A percentile compares a stretch with the other conserved stretches of the same genome.
These are phyloP conservation scores for Scaptomyza caliginosa DNA, from an alignment of 2,888 invertebrate genomes.

Conservation along the genomic window DNA sequence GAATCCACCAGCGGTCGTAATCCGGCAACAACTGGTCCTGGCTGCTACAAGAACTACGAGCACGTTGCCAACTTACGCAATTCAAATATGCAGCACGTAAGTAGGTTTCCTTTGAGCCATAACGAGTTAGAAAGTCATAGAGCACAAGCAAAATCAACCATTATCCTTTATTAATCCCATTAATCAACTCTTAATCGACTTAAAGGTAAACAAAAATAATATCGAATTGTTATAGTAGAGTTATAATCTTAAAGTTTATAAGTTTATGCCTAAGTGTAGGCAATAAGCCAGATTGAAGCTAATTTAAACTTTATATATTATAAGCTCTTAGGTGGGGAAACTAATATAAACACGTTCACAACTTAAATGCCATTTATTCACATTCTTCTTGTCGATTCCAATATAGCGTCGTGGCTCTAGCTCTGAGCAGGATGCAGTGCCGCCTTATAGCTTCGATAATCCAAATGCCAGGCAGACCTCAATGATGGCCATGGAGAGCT, in stretches of 20 bases:
- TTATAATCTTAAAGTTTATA: too few relatives aligned
- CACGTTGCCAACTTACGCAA: conserved; percentile 85
- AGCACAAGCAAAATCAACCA: background rate
- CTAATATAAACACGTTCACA: background rate
- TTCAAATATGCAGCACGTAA: conserved; percentile 83
- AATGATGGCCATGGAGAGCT: conserved; percentile 84
- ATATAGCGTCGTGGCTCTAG: conserved; percentile 78
- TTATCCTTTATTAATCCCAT: background rate
- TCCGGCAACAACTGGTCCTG: conserved; percentile 89
- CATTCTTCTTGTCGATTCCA: conserved; percentile 2
- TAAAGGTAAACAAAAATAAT: too few relatives aligned
- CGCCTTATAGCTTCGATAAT: conserved; percentile 83
- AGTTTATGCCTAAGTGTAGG: too few relatives aligned
- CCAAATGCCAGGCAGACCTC: conserved; percentile 82
- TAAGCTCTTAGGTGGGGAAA: too few relatives aligned
- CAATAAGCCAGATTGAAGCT: too few relatives aligned
- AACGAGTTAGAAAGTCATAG: background rate
- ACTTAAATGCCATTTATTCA: conserved; percentile 1
- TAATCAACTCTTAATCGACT: background rate
- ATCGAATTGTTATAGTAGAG: too few relatives aligned
- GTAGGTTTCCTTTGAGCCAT: conserved; percentile 24
- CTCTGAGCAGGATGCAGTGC: conserved; percentile 83
- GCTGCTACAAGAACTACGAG: conserved; percentile 92
- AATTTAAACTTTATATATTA: too few relatives aligned
- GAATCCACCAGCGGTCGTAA: conserved; percentile 86